A percentile compares a stretch with the other conserved stretches of the same genome.
phyloP scores from a whole-genome alignment of 2,888 invertebrate species.

The Gnatocerus cornutus region DNA sequence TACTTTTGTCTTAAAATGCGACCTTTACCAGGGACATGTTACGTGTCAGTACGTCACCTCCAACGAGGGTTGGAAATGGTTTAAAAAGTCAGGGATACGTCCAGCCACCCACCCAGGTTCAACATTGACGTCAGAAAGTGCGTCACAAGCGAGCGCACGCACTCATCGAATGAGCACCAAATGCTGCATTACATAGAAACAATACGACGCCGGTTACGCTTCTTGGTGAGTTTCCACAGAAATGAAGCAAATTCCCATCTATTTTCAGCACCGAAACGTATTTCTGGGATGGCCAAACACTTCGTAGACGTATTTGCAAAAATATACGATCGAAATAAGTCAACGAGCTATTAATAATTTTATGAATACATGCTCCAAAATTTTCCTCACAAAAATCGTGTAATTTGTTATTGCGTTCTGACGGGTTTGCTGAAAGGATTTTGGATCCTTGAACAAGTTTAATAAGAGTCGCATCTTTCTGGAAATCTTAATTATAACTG shows the following conservation, averaged over 20 bases:
- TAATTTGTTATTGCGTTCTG: too few relatives aligned
- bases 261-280: constrained; percentile 24
- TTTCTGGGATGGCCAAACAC: constrained; percentile 35
- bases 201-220: constrained; percentile 16
- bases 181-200: constrained; percentile 47
- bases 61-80: constrained; percentile 45
- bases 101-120: constrained; percentile 52
- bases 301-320: constrained; percentile 28
- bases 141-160: constrained; percentile 58
- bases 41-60: constrained; percentile 34
- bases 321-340: constrained; percentile 45
- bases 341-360: constrained; percentile 43
- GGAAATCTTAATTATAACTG: too few relatives aligned
- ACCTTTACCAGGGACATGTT: constrained; percentile 14
- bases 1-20: constrained; percentile 1
- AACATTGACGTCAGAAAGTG: constrained; percentile 60
- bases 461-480: too few relatives aligned
- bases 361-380: constrained; percentile 17
- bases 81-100: constrained; percentile 48
- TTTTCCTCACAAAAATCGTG: background rate
- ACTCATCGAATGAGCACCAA: constrained; percentile 51
- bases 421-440: too few relatives aligned
- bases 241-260: constrained; percentile 14
- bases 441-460: too few relatives aligned
- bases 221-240: constrained; percentile 10